Conservation (phyloP, 2,797 vertebrate species). For the Megaceryle alcyon region DNA sequence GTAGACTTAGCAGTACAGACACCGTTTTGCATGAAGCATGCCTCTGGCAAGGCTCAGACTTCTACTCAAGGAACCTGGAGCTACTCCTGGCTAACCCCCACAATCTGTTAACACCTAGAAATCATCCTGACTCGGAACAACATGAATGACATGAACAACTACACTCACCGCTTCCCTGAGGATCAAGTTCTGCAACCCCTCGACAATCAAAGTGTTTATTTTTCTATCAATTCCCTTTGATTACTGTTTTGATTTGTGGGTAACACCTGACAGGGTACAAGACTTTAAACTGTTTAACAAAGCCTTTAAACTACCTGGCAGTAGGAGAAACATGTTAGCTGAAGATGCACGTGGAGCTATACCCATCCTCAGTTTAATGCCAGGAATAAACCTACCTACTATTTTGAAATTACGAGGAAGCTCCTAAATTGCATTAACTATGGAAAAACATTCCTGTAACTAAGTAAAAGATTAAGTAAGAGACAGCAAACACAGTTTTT, state of each 20-base stretch:
- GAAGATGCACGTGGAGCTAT: neutral
- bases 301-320: neutral
- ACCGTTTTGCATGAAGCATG: neutral
- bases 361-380: neutral
- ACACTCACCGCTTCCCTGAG: neutral
- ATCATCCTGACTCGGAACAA: neutral
- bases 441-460: neutral
- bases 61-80: neutral
- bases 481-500: neutral
- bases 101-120: neutral
- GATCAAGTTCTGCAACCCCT: neutral
- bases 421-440: neutral
- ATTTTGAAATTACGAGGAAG: neutral
- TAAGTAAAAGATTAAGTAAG: neutral
- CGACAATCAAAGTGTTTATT: neutral
- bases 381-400: neutral
- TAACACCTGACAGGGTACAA: neutral
- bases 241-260: neutral
- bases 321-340: fast-evolving
- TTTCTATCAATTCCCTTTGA: neutral
- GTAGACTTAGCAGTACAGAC: fast-evolving
- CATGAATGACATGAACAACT: neutral
- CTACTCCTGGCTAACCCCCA: neutral
- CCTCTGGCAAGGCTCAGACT: neutral
- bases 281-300: neutral